Evolutionary conservation across 2,797 vertebrate genomes (phyloP).

Genomic region (Pseudotriccus pelzelni): DNA sequence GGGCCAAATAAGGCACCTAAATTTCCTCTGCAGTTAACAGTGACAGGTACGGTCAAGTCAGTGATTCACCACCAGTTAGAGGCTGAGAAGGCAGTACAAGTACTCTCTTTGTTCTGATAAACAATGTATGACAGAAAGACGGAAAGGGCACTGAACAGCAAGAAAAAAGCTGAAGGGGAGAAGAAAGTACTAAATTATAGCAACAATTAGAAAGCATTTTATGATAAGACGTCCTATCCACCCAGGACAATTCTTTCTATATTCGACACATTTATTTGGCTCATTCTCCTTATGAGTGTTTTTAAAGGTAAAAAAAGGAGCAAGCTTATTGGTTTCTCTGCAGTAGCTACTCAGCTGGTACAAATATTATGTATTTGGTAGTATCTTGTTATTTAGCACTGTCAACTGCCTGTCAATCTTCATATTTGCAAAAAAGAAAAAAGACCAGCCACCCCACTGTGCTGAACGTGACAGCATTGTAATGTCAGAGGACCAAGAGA

Average conservation of each 20-base stretch:
- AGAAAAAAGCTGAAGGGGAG: not conserved
- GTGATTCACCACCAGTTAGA: not conserved
- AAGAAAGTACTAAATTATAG: not conserved
- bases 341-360: conserved; percentile 2
- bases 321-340: not conserved
- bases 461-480: conserved; percentile 54
- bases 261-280: not conserved
- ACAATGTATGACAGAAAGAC: not conserved
- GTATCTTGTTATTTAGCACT: conserved; percentile 46
- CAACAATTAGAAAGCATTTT: not conserved
- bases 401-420: conserved; percentile 49
- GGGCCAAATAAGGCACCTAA: not conserved
- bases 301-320: not conserved
- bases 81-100: not conserved
- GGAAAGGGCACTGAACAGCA: not conserved
- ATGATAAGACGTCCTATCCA: not conserved
- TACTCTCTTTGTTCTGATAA: not conserved
- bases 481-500: conserved; percentile 64
- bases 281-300: not conserved
- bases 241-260: not conserved
- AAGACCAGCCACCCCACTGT: conserved; percentile 3
- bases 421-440: conserved; percentile 51
- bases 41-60: rapidly evolving
- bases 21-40: not conserved
- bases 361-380: conserved; percentile 13